These are phyloP conservation scores for Stegastes partitus DNA, from an alignment of 2,113 vertebrate species.

Conservation along the genomic window DNA sequence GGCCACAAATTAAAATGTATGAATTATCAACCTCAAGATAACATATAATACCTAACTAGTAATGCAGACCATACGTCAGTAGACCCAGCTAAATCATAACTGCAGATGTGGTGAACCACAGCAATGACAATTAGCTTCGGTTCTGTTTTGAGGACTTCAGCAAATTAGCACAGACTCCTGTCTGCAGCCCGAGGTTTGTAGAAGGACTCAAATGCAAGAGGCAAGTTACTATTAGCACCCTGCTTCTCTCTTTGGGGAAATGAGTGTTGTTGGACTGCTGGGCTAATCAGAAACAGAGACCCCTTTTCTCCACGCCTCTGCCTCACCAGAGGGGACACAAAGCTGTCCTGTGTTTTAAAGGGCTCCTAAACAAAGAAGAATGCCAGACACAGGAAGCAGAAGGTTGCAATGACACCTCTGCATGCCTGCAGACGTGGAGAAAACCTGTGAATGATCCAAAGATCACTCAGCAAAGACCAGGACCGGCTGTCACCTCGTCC, in stretches of 20 bases:
- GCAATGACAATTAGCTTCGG: conserved; percentile 68
- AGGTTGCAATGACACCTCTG: conserved; percentile 76
- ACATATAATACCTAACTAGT: conserved; percentile 70
- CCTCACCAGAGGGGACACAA: conserved; percentile 86
- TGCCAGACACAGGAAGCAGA: conserved; percentile 78
- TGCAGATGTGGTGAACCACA: conserved; percentile 77
- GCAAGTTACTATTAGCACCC: conserved; percentile 75
- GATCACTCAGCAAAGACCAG: conserved; percentile 51
- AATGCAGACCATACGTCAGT: conserved; percentile 68
- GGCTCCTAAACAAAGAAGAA: conserved; percentile 81
- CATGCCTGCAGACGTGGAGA: conserved; percentile 56
- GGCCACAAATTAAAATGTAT: conserved; percentile 77
- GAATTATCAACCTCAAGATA: conserved; percentile 76
- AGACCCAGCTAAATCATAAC: conserved; percentile 55
- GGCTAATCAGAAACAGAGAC: conserved; percentile 85
- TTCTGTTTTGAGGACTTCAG: conserved; percentile 59
- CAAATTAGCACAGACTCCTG: conserved; percentile 70
- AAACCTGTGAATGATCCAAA: conserved; percentile 60
- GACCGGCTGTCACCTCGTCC: conserved; percentile 55
- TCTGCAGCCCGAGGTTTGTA: conserved; percentile 66
- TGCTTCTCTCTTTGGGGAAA: conserved; percentile 77
- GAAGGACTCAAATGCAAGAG: conserved; percentile 36
- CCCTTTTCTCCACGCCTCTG: conserved; percentile 71
- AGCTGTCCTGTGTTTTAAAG: conserved; percentile 85
- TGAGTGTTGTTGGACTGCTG: conserved; percentile 74